Conservation (phyloP, 2,888 invertebrate genomes). For the Gortyna flavago region DNA sequence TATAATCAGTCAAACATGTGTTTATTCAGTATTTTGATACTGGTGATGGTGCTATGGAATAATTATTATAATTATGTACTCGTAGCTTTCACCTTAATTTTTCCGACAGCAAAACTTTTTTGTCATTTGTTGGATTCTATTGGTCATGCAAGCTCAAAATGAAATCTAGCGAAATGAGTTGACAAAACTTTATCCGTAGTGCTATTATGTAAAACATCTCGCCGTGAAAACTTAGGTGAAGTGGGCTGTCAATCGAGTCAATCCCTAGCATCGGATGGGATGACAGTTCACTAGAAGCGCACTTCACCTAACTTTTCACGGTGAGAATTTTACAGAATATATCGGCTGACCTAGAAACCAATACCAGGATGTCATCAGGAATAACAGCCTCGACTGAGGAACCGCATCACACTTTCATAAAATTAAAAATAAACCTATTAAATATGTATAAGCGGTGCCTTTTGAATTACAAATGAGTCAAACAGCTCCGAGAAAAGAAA, state of each 20-base stretch:
- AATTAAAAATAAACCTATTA: constrained; percentile 26
- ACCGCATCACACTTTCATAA: constrained; percentile 26
- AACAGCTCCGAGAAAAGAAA: constrained; percentile 11
- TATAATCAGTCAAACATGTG: neutral
- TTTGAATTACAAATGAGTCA: constrained; percentile 34
- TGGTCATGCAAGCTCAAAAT: neutral
- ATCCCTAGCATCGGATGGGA: too few relatives aligned
- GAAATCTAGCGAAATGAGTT: neutral
- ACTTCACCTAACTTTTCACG: too few relatives aligned
- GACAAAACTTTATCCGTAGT: neutral
- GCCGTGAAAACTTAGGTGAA: too few relatives aligned
- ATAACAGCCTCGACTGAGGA: neutral
- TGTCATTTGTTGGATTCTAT: too few relatives aligned
- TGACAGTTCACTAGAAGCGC: too few relatives aligned
- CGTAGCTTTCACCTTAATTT: neutral
- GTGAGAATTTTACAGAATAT: too few relatives aligned
- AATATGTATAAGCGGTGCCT: constrained; percentile 37
- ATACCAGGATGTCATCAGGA: neutral
- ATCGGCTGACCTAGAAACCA: constrained; percentile 8
- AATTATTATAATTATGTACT: neutral
- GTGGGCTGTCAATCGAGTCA: too few relatives aligned
- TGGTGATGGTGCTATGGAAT: neutral
- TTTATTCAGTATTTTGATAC: neutral
- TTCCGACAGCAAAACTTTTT: too few relatives aligned
- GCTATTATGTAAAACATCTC: too few relatives aligned